Evolutionary conservation across 37 sponge, comb jelly and placozoan species (phyloP), one percentile per base, ranked within the genome.

Genomic region (Dysidea cf. avara): DNA sequence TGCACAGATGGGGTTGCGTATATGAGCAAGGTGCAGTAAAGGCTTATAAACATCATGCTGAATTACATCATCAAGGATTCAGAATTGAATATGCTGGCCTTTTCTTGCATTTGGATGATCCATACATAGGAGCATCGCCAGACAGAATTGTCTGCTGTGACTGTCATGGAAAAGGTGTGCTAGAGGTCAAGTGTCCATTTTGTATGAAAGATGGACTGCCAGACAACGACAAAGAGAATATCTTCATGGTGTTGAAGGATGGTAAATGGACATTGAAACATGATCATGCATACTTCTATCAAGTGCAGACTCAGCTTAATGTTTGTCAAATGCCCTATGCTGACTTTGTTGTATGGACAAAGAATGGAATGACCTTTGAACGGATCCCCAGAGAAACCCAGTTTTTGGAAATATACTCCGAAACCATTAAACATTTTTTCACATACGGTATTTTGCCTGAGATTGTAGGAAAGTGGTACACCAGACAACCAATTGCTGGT

Each of bases 141-240:
- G 75, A 74, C 39, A 26, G 75, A 43, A 32, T 50, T 17, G 39
- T 51, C 58, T 38, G 24, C 21, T 32, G 33, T 59, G 6, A 12
- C 13, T 59, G 29, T 33, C n/a, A n/a, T n/a, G n/a, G n/a, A n/a
- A n/a, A n/a, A n/a, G n/a, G n/a, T n/a, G 54, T 70, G 25, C 71
- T 70, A 22, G 71, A 70, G 47, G 54, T 70, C 13, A 70, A 70
- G 54, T 70, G 71, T 70, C 71, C 71, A 28, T 26, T 29, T 50
- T 52, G 54, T 29, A 28, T 70, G 20, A 70, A 70, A 51, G 71
- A 70, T 46, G 53, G 54, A n/a, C 21, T 70, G 28, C 54, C 53
- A 31, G 71, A 70, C 21, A 33, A 70, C 18, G 26, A 52, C 12
- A 29, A 50, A n/a, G n/a, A n/a, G n/a, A n/a, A n/a, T 48, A 53